A percentile compares a stretch with the other conserved stretches of the same genome.
phyloP scores from a whole-genome alignment of 1,140 invertebrate species.

The Harlomillsia oculata region DNA sequence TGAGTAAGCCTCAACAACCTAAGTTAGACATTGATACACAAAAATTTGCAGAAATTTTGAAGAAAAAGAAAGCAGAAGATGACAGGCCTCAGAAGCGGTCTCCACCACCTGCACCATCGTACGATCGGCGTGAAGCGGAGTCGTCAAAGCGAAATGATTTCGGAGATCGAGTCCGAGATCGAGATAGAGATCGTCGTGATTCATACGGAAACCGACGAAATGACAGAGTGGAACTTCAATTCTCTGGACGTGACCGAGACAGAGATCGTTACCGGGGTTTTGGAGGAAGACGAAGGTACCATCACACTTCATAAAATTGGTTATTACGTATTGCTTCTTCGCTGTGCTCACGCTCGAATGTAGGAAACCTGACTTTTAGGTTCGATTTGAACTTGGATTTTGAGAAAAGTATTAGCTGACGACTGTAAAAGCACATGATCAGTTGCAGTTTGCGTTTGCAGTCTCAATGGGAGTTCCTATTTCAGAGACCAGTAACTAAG shows the following conservation, averaged over 20 bases:
- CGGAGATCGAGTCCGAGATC: not conserved
- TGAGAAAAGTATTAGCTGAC: no score
- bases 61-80: conserved; percentile 26
- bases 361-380: conserved; percentile 24
- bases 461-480: no score
- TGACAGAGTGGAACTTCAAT: conserved; percentile 22
- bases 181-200: not conserved
- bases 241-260: conserved; percentile 27
- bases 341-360: not conserved
- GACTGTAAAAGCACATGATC: no score
- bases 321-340: no score
- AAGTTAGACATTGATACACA: conserved; percentile 34
- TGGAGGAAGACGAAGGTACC: conserved; percentile 11
- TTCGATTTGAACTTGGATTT: conserved; percentile 9
- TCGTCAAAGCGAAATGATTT: conserved; percentile 5
- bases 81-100: not conserved
- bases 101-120: not conserved
- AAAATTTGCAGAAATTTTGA: conserved; percentile 35
- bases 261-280: conserved; percentile 15
- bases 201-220: conserved; percentile 12
- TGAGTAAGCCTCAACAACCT: conserved; percentile 32
- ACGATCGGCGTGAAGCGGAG: conserved; percentile 2
- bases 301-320: conserved; percentile 3
- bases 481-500: no score
- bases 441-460: no score